Conservation (phyloP, 2,113 vertebrate genomes). For the Tenrec ecaudatus region DNA sequence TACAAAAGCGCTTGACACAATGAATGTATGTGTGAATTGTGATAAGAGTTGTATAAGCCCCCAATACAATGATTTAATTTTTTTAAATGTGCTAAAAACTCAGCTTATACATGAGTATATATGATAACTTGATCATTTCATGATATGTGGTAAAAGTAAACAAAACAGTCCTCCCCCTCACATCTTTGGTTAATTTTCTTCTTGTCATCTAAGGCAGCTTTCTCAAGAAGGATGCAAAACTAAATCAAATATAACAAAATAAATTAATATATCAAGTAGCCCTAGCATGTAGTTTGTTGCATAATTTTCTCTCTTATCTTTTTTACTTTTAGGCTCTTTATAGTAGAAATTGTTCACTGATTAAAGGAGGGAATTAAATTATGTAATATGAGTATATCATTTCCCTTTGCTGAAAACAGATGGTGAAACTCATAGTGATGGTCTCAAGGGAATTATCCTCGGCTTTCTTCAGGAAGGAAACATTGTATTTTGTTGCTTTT, state of each 20-base stretch:
- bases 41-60: no score
- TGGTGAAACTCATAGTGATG: background rate
- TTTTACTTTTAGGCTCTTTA: background rate
- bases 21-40: no score
- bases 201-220: background rate
- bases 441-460: background rate
- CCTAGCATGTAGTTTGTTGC: background rate
- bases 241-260: background rate
- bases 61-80: no score
- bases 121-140: background rate
- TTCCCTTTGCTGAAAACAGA: background rate
- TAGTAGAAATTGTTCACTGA: background rate
- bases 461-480: background rate
- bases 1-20: no score
- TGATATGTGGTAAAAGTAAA: background rate
- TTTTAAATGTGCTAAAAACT: no score
- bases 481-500: background rate
- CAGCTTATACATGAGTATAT: no score
- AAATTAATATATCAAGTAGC: background rate
- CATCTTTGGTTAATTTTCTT: background rate
- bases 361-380: background rate
- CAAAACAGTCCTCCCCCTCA: background rate
- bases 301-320: background rate
- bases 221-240: constrained; percentile 15
- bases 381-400: background rate